phyloP scores from a whole-genome alignment of 2,888 invertebrate genomes.

The Chironomus riparius region DNA sequence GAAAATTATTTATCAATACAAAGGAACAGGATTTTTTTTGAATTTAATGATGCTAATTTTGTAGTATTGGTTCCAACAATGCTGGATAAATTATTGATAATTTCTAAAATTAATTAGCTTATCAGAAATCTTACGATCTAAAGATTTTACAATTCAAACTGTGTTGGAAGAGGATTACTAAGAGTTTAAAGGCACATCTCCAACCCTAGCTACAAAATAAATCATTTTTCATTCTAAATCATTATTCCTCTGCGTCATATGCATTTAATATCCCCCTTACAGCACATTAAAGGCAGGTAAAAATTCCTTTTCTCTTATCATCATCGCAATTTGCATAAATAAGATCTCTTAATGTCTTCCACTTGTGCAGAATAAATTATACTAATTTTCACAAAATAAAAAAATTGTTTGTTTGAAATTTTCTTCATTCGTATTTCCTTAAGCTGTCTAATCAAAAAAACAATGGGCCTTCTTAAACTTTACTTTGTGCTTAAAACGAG shows the following conservation, averaged over 20 bases:
- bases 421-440: background rate
- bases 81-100: too few relatives aligned
- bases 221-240: too few relatives aligned
- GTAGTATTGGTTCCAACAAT: too few relatives aligned
- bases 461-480: background rate
- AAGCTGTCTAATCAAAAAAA: background rate
- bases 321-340: conserved; percentile 18
- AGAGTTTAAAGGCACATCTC: too few relatives aligned
- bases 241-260: background rate
- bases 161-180: too few relatives aligned
- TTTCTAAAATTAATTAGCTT: too few relatives aligned
- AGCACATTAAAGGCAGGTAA: background rate
- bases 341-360: conserved; percentile 19
- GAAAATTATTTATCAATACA: too few relatives aligned
- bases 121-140: too few relatives aligned
- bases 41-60: too few relatives aligned
- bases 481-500: background rate
- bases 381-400: conserved; percentile 11
- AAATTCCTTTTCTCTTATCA: background rate
- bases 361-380: conserved; percentile 18
- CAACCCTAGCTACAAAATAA: too few relatives aligned
- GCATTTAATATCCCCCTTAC: background rate
- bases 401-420: background rate
- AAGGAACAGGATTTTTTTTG: too few relatives aligned
- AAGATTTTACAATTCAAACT: too few relatives aligned